Base-by-base conservation (phyloP, 2,888 invertebrate genomes). In the Phaedon cochleariae region DNA sequence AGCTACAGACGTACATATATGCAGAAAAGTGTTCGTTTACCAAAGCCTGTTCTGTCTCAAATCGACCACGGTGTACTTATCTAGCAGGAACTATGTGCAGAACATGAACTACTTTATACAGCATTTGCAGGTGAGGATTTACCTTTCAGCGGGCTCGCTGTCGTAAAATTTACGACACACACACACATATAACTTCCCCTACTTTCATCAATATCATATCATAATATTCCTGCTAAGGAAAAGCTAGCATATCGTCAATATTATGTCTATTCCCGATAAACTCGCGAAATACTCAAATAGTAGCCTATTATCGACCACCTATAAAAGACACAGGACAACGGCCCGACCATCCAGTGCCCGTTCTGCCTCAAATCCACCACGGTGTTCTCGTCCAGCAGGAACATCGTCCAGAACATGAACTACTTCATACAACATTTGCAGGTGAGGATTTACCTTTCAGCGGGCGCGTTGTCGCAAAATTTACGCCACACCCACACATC, bases 301-400 rank as follows among this genome's bases (percentile, higher is more conserved):
- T n/a, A n/a, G n/a, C n/a, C n/a, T n/a, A n/a, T n/a, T n/a, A 87
- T 93, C 45, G 92, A 94, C 76, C 96, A 97, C 83, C 95, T 92
- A 83, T 90, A 92, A 78, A 83, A 87, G 69, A 82, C 85, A 65
- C 96, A 96, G 79, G 86, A 87, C 66, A 87, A 87, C 67, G 87
- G 89, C 37, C 87, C 89, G 69, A 86, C 89, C 59, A 84, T 95
- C 59, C 90, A 93, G 79, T 96, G 97, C 79, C 93, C 95, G 2
- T 90, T 91, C 80, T 97, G 97, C 80, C 86, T 96, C 73, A 92
- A 93, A 65, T 80, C 82, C 0, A 81, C 81, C 4, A 76, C 79
- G 1, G 74, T 82, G 9, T 77, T 74, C 65, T 76, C 81, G 0
- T 74, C 85, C 31, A 87, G 86, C 0, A 81, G 86, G 63, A 85